phyloP scores from a whole-genome alignment of 2,888 invertebrate genomes.

The Stenurella melanura region DNA sequence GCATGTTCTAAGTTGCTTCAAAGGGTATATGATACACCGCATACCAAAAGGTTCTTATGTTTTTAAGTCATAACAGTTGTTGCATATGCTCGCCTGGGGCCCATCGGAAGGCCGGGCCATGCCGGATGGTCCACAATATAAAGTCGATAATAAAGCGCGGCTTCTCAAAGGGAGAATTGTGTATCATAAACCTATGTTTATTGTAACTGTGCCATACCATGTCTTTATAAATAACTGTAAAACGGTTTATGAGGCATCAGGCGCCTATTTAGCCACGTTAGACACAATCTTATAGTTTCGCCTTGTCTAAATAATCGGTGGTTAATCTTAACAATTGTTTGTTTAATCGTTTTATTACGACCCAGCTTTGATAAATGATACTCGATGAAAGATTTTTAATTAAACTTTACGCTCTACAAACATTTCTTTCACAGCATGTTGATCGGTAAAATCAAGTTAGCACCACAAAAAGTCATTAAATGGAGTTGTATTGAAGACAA shows the following conservation, averaged over 20 bases:
- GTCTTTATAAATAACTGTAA: conserved; percentile 71
- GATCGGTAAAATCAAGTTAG: not conserved
- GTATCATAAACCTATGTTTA: conserved; percentile 71
- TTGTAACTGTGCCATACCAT: conserved; percentile 70
- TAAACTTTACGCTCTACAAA: conserved; percentile 29
- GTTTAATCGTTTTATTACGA: conserved; percentile 56
- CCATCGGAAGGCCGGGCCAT: conserved; percentile 19
- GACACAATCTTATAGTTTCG: conserved; percentile 46
- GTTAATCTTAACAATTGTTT: conserved; percentile 64
- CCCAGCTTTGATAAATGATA: conserved; percentile 57
- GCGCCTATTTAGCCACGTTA: conserved; percentile 65
- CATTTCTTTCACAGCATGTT: conserved; percentile 27
- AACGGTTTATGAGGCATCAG: conserved; percentile 69
- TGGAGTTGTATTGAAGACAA: not conserved
- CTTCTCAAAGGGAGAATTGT: conserved; percentile 68
- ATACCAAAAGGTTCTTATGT: conserved; percentile 26
- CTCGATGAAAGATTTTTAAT: conserved; percentile 43
- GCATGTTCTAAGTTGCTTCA: conserved; percentile 26
- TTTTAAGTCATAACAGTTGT: conserved; percentile 30
- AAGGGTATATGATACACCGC: conserved; percentile 39
- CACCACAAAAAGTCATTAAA: conserved; percentile 20
- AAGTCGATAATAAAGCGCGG: conserved; percentile 64
- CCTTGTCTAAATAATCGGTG: conserved; percentile 62
- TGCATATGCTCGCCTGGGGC: conserved; percentile 42
- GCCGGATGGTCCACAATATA: conserved; percentile 57